A percentile compares a stretch with the other conserved stretches of the same genome.
Conservation (phyloP, 1,140 invertebrate genomes). For the Drosophila guanche region DNA sequence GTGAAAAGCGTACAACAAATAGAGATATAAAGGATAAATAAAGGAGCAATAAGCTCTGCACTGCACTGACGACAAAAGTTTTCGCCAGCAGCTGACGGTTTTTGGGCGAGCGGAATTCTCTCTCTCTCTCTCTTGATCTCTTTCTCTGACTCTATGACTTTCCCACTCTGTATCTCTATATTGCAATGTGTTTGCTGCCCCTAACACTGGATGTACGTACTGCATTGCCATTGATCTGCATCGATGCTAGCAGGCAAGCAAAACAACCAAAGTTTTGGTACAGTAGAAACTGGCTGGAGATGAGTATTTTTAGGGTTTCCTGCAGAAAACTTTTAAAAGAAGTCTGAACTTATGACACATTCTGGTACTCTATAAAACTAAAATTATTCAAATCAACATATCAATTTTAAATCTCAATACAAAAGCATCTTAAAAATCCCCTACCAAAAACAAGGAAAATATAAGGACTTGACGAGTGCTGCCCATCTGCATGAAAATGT, state of each 20-base stretch:
- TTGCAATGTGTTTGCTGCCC: constrained; percentile 11
- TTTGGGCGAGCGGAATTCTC: neutral
- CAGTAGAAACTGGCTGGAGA: constrained; percentile 10
- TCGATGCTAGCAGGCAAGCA: constrained; percentile 54
- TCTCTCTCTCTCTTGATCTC: neutral
- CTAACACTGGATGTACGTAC: neutral
- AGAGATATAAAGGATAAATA: constrained; percentile 44
- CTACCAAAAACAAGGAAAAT: too few species aligned
- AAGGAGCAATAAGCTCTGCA: constrained; percentile 38
- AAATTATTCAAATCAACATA: too few species aligned
- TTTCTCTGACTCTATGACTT: constrained; percentile 18
- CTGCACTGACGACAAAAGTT: constrained; percentile 39
- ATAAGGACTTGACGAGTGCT: too few species aligned
- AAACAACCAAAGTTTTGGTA: constrained; percentile 19
- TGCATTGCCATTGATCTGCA: constrained; percentile 68
- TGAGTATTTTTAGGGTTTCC: neutral
- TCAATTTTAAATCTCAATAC: too few species aligned
- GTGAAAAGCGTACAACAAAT: constrained; percentile 9
- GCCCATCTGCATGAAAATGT: too few species aligned
- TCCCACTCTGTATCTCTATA: neutral
- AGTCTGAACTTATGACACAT: too few species aligned
- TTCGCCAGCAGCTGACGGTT: constrained; percentile 42
- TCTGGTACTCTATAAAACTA: too few species aligned
- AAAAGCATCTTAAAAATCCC: neutral
- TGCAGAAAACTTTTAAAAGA: too few species aligned